Evolutionary conservation across 2,888 invertebrate species (phyloP).

Genomic region (Lordiphosa andalusiaca): DNA sequence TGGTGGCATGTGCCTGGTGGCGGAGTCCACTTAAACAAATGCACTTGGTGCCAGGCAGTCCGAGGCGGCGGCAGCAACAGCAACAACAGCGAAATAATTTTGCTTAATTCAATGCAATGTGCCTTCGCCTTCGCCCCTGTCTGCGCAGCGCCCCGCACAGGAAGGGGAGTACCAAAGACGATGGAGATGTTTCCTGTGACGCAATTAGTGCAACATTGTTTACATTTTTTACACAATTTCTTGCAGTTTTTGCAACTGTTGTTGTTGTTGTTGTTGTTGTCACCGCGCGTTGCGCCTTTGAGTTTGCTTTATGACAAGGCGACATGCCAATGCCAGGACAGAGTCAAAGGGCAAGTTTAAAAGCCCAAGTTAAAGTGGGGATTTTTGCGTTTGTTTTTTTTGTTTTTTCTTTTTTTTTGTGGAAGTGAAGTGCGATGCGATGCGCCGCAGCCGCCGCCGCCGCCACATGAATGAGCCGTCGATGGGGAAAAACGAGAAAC

Average conservation of each 20-base stretch:
- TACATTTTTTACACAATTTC: conserved; percentile 33
- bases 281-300: conserved; percentile 22
- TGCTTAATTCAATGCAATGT: conserved; percentile 63
- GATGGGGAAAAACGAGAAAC: conserved; percentile 4
- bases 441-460: conserved; percentile 44
- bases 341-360: conserved; percentile 67
- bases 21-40: conserved; percentile 37
- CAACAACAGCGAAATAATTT: conserved; percentile 53
- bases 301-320: conserved; percentile 18
- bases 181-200: conserved; percentile 64
- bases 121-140: no score
- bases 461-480: conserved; percentile 26
- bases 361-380: conserved; percentile 53
- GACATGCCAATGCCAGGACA: conserved; percentile 37
- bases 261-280: conserved; percentile 4
- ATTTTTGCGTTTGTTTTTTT: conserved; percentile 8
- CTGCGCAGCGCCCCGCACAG: no score
- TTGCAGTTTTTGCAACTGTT: background rate
- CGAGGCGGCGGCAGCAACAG: conserved; percentile 18
- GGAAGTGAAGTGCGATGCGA: background rate
- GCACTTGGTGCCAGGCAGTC: conserved; percentile 64
- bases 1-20: background rate
- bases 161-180: no score
- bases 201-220: conserved; percentile 78
- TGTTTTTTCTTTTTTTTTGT: background rate